These are phyloP conservation scores for Phrynocephalus forsythii DNA, from an alignment of 2,797 vertebrate species.

Conservation along the genomic window DNA sequence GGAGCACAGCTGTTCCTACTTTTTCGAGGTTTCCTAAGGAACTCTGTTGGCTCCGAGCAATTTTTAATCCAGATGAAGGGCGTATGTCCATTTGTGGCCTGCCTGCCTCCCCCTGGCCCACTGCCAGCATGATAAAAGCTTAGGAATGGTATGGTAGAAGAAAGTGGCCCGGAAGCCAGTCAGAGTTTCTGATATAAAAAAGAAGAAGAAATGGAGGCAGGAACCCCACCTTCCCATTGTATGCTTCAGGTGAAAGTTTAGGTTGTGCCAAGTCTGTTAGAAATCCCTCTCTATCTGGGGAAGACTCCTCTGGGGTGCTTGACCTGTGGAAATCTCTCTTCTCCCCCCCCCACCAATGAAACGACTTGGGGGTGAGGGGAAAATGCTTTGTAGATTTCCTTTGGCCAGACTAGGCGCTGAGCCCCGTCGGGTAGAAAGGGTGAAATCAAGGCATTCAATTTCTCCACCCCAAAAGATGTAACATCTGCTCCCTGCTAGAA, in stretches of 20 bases:
- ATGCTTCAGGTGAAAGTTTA: slow-evolving; percentile 9
- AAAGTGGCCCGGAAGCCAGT: too few species aligned
- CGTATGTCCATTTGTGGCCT: slow-evolving; percentile 53
- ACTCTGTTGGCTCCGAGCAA: slow-evolving; percentile 68
- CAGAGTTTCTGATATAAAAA: neutral
- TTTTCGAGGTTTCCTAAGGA: slow-evolving; percentile 73
- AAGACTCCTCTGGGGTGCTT: neutral
- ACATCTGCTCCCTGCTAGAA: slow-evolving; percentile 29
- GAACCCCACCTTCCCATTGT: neutral
- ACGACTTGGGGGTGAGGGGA: slow-evolving; percentile 31
- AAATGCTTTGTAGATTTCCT: neutral
- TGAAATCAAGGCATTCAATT: slow-evolving; percentile 23
- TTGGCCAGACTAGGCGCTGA: neutral
- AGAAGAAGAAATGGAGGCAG: neutral
- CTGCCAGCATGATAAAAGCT: neutral
- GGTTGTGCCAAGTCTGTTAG: neutral
- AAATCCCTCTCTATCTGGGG: neutral
- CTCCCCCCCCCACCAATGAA: too few species aligned
- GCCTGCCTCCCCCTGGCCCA: neutral
- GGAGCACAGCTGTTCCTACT: slow-evolving; percentile 76
- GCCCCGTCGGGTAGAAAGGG: neutral
- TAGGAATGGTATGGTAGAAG: neutral
- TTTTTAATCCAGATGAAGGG: slow-evolving; percentile 62
- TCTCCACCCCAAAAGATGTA: slow-evolving; percentile 20
- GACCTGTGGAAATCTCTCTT: neutral